Evolutionary conservation across 2,888 invertebrate genomes (phyloP), one percentile per base, ranked within the genome.

Genomic region (Colletes collaris): DNA sequence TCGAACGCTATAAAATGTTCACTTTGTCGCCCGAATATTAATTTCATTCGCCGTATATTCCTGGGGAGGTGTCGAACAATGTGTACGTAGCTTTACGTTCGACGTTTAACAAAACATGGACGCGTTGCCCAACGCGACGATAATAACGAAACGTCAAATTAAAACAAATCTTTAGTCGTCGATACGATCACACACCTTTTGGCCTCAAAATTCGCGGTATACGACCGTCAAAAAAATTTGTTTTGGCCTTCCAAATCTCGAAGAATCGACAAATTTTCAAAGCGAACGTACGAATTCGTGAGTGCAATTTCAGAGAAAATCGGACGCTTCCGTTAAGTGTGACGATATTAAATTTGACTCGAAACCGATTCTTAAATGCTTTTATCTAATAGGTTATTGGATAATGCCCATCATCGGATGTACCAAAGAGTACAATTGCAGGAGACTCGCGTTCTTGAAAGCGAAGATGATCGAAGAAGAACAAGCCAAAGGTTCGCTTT

Each of bases 381-480:
- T 37, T 13, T 5, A 37, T 40, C 0, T 3, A 50, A 44, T 8
- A 58, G 53, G 0, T 35, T 10, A 40, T 13, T 35, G 6, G 62
- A 82, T 73, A 55, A 89, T 88, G 89, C 72, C 88, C 52, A 70
- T 87, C 74, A 84, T 88, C 71, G 91, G 91, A 64, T 91, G 91
- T 63, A 90, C 90, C 19, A 84, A 81, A 44, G 89, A 90, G 44
- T 79, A 90, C 76, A 91, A 90, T 86, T 91, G 91, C 81, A 86
- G 75, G 56, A 89, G 81, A 59, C 83, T 88, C 62, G 88, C 88
- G 13, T 79, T 67, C 40, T 64, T 85, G 44, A 86, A 73, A 66
- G 86, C 86, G 3, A 85, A 77, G 50, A 79, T 82, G 46, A 72
- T 81, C 7, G 86, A 82, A 6, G 71, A 80, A 75, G 75, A 71